These are phyloP conservation scores for Lepas anatifera DNA, from an alignment of 2,888 invertebrate genomes.

Conservation along the genomic window DNA sequence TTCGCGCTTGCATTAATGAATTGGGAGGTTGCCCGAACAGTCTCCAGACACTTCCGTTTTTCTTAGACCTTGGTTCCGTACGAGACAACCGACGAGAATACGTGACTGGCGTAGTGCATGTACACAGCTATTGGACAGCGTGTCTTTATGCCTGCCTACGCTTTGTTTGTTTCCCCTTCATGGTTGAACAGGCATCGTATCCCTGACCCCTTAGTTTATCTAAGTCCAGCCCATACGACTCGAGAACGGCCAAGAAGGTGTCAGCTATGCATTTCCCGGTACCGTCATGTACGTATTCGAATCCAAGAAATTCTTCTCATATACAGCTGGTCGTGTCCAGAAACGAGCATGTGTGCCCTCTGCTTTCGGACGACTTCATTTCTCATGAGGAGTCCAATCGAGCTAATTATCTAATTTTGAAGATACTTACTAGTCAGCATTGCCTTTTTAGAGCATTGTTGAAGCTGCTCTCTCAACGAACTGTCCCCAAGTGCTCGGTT, in stretches of 20 bases:
- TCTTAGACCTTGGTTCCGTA: background rate
- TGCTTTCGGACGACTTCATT: background rate
- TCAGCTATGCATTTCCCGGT: background rate
- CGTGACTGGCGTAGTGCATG: background rate
- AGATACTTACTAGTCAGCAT: background rate
- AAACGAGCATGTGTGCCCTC: background rate
- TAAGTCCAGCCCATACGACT: background rate
- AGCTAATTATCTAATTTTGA: background rate
- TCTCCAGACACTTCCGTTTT: background rate
- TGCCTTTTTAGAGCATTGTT: background rate
- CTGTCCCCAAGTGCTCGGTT: background rate
- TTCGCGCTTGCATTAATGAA: background rate
- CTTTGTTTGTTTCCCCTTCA: background rate
- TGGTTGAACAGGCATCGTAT: background rate
- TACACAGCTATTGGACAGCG: background rate
- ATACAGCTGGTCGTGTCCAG: background rate
- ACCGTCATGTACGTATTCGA: background rate
- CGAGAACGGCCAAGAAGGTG: background rate
- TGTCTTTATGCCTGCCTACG: background rate
- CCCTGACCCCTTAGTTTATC: background rate
- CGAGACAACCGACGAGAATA: background rate
- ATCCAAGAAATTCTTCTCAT: background rate
- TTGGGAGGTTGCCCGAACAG: background rate
- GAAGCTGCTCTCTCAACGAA: background rate
- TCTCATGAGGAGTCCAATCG: background rate